Base-by-base conservation (phyloP, 2,888 invertebrate species). In the Erebia aethiops region DNA sequence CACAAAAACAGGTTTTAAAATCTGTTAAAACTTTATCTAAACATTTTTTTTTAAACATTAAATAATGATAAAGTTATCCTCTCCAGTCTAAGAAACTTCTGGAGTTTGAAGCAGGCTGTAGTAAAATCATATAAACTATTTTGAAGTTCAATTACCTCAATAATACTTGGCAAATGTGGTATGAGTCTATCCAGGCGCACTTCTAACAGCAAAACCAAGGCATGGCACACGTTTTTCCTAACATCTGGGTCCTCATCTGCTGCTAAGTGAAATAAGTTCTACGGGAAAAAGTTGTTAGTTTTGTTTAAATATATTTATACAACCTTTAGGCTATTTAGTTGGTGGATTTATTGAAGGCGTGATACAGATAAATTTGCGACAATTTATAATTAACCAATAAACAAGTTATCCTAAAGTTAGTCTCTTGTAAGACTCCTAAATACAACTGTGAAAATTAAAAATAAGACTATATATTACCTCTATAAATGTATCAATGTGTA, bases 221-320 rank as follows among this genome's bases (percentile, higher is more conserved):
- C 99, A 85, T 99, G 96, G 88, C 99, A 99, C 54, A 99, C 98
- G 94, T 99, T 99, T 93, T 99, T 99, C 75, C 99, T 95, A 3
- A 99, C 99, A 93, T 99, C 99, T 35, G 98, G 95, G 89, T 99
- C 99, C 80, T 98, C 98, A 89, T 99, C 99, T 71, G 97, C 96
- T 46, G 99, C 99, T 82, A 99, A 94, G 86, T 97, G 97, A 89
- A 99, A 99, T 80, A 99, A 94, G 88, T 97, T 98, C 96, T 96
- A 84, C 82, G 76, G 78, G 77, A 69, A 72, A 4, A 54, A 49
- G 1, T 0, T 56, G 14, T 26, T 13, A 56, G 11, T 56, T 13
- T 61, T 58, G 21, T 56, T 56, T 11, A 10, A 18, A 18, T 21
- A 65, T 46, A 13, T n/a, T 9, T 21, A 66, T 26, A 41, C 43